Evolutionary conservation across 53 echinoderm and acorn worm genomes (phyloP), one percentile per base, ranked within the genome.

Genomic region (Echinometra lucunter): DNA sequence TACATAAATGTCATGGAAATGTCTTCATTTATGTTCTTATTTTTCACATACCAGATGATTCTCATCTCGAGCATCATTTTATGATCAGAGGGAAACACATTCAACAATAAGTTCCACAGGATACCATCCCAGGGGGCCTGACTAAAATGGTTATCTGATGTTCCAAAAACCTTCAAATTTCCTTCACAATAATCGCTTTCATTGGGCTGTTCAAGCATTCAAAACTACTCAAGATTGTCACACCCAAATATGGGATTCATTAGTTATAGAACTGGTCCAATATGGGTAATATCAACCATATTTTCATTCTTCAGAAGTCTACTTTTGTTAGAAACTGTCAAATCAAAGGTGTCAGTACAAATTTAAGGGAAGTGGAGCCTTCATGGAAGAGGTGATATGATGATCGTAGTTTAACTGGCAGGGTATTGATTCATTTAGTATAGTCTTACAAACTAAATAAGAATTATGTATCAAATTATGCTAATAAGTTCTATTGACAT

Each of bases 71-170:
- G 15, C 35, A 34, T 72, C 13, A 35, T 28, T 72, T 35, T 30
- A 32, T 5, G 15, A 72, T 70, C 10, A 16, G 13, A 15, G 35
- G 72, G 72, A 72, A 63, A 10, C 72, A 72, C 35, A 34, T 72
- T 35, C 35, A 35, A 72, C 72, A 72, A 72, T 72, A 72, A 72
- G 72, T 34, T 72, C 16, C 11, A 35, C 12, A 28, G 35, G 32
- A 72, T 72, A 72, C 16, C 32, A 4, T 72, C 72, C 72, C 72
- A 72, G 72, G 72, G 70, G 72, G n/a, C 32, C 16, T 11, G 72
- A 72, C 35, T 72, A 13, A 72, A 72, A 72, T 72, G 32, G 32
- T 72, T 72, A 72, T 72, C 72, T 72, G 72, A 72, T 72, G 72
- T 72, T 72, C 35, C 15, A 8, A 72, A 53, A 34, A 34, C 72